These are phyloP conservation scores for Anthoscopus minutus DNA, from an alignment of 2,113 vertebrate genomes.

Conservation along the genomic window DNA sequence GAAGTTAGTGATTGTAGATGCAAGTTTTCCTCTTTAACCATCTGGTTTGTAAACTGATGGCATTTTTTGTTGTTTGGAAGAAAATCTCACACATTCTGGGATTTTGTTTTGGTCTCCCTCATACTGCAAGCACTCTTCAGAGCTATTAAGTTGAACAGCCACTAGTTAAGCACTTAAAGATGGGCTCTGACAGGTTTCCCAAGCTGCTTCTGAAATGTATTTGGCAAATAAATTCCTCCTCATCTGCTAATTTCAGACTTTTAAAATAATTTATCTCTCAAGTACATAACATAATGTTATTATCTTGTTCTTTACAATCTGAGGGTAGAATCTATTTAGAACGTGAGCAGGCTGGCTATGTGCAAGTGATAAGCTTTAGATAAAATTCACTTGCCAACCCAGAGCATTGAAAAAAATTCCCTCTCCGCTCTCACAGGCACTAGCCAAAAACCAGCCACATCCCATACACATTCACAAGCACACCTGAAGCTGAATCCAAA, in stretches of 20 bases:
- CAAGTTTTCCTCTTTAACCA: neutral
- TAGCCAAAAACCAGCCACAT: neutral
- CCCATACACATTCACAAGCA: neutral
- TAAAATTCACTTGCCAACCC: constrained; percentile 9
- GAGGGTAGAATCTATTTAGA: constrained; percentile 53
- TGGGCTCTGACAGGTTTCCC: constrained; percentile 42
- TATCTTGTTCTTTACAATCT: constrained; percentile 43
- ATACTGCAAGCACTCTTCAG: neutral
- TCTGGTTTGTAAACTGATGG: neutral
- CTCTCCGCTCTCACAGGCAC: neutral
- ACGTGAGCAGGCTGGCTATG: constrained; percentile 10
- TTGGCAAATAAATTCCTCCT: constrained; percentile 58
- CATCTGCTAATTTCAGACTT: constrained; percentile 57
- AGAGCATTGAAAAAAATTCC: neutral
- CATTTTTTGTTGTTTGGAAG: neutral
- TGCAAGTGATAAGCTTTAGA: neutral
- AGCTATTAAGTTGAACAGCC: constrained; percentile 26
- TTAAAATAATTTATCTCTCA: constrained; percentile 51
- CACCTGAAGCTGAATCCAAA: neutral
- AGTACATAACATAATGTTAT: constrained; percentile 52
- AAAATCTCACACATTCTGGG: neutral
- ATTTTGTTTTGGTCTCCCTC: neutral
- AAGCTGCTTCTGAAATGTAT: constrained; percentile 48
- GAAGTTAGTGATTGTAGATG: neutral
- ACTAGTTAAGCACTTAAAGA: constrained; percentile 38